phyloP scores from a whole-genome alignment of 2,113 vertebrate genomes.

The Chiloscyllium plagiosum region DNA sequence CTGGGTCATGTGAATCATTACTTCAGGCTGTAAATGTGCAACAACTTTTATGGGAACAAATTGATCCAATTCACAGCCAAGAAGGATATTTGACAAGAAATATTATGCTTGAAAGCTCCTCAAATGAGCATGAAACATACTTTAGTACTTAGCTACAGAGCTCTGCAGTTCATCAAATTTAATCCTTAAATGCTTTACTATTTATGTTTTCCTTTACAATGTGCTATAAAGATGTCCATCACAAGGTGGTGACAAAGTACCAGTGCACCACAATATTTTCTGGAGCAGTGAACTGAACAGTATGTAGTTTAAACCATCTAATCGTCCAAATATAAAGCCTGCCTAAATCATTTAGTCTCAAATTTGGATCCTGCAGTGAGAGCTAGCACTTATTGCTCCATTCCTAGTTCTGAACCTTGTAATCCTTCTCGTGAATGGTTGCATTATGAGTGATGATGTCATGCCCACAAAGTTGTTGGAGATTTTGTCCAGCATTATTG shows the following conservation, averaged over 20 bases:
- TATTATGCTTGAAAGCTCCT: conserved; percentile 32
- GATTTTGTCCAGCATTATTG: not conserved
- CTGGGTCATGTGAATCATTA: not conserved
- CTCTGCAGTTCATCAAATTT: conserved; percentile 18
- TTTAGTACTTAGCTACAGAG: conserved; percentile 1
- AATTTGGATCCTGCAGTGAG: not conserved
- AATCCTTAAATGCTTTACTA: conserved; percentile 31
- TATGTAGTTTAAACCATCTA: not conserved
- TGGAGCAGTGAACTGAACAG: too few species aligned
- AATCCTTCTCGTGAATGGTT: not conserved
- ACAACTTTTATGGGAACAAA: conserved; percentile 27
- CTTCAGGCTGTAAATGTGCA: conserved; percentile 25
- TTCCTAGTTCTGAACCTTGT: not conserved
- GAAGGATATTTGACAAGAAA: conserved; percentile 30
- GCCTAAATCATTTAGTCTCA: not conserved
- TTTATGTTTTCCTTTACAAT: conserved; percentile 26
- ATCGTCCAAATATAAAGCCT: not conserved
- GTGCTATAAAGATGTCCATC: conserved; percentile 4
- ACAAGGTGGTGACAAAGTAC: not conserved
- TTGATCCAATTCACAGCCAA: not conserved
- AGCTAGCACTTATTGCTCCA: not conserved
- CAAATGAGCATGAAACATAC: conserved; percentile 27
- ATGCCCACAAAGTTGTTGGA: not conserved
- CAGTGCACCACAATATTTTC: not conserved
- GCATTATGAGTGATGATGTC: not conserved